Base-by-base conservation (phyloP, 2,888 invertebrate species). In the Cryptocheilus praepositus region DNA sequence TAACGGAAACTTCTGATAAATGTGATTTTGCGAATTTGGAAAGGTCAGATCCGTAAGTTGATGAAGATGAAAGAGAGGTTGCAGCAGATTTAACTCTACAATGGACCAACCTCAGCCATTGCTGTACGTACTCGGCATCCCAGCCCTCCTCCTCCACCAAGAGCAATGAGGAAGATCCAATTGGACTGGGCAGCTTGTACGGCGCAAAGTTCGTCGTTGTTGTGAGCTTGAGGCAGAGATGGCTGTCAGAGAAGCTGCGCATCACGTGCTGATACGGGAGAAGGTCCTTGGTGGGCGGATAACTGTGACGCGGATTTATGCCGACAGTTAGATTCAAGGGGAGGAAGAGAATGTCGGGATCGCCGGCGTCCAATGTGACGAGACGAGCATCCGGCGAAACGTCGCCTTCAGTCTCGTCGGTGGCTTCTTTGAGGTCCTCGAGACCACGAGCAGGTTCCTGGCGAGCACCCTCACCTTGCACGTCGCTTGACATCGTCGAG, bases 401-500 rank as follows among this genome's bases (percentile, higher is more conserved):
- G 70, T 86, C 86, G 36, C 92, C 91, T 80, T 93, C 93, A 11
- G 93, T 93, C 89, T 93, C 94, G 83, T 94, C 94, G 16, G 93
- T 93, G 11, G 93, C 94, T 83, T 94, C 94, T 85, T 94, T 94
- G 43, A 94, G 90, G 83, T 94, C 94, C 73, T 94, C 94, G 8
- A 94, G 87, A 8, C 92, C 92, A 67, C 92, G 86, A 72, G 91
- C 90, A 81, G 92, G 92, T 67, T 92, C 92, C 61, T 89, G 89
- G 46, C 90, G 83, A 0, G 92, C 92, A 0, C 93, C 92, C 81
- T 94, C 94, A 0, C 93, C 93, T 87, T 95, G 94, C 0, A 94
- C 94, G 85, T 95, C 95, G 72, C 94, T 94, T 13, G 95, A 95
- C 95, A 95, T 95, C 3, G 95, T 95, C 68, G 95, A 95, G 88